Evolutionary conservation across 2,888 invertebrate species (phyloP).

Genomic region (Nowickia ferox): DNA sequence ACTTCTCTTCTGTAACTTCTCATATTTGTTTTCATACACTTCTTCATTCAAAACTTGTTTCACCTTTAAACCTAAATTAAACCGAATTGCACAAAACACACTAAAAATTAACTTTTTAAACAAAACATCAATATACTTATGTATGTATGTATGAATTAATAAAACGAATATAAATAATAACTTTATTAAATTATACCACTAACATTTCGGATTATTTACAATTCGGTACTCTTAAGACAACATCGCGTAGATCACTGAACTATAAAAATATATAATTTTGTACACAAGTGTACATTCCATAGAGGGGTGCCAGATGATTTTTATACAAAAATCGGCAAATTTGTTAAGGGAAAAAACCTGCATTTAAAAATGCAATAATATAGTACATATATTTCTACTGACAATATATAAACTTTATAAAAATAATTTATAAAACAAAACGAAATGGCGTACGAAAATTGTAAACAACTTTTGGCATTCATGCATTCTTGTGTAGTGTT

Average conservation of each 20-base stretch:
- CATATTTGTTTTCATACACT: not conserved
- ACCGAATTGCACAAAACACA: not conserved
- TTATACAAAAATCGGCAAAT: too few species aligned
- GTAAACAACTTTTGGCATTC: too few species aligned
- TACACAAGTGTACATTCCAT: conserved; percentile 48
- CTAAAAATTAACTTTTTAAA: conserved; percentile 24
- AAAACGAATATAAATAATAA: conserved; percentile 27
- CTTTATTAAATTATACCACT: conserved; percentile 23
- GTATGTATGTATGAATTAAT: not conserved
- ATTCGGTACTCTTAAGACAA: conserved; percentile 72
- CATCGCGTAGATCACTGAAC: conserved; percentile 78
- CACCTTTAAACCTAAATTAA: conserved; percentile 44
- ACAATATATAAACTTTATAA: too few species aligned
- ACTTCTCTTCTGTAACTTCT: not conserved
- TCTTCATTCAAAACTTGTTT: conserved; percentile 37
- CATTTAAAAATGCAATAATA: too few species aligned
- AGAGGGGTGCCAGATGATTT: too few species aligned
- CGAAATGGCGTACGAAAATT: too few species aligned
- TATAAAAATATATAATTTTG: conserved; percentile 57
- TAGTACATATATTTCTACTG: too few species aligned
- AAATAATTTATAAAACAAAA: too few species aligned
- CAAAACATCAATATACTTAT: conserved; percentile 27
- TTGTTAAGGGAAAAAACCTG: too few species aligned
- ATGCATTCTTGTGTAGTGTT: too few species aligned
- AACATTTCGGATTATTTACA: conserved; percentile 15